A percentile compares a stretch with the other conserved stretches of the same genome.
Conservation (phyloP, 2,797 vertebrate genomes). For the Sebastolobus altivelis region DNA sequence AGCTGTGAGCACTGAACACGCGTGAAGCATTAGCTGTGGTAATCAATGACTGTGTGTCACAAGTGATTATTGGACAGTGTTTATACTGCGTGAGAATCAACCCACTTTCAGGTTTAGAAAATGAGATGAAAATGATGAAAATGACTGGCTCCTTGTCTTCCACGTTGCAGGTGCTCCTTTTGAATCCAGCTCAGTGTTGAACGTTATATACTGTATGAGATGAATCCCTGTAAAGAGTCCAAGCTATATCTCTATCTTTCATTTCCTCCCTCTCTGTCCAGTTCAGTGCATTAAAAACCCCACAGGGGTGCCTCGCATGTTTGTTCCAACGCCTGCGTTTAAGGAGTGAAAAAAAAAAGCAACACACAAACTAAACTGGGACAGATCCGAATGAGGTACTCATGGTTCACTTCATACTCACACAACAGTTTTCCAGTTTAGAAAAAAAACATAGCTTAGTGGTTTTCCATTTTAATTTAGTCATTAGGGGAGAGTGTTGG, state of each 20-base stretch:
- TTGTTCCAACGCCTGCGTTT: slow-evolving; percentile 87
- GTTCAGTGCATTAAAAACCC: slow-evolving; percentile 84
- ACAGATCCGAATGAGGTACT: slow-evolving; percentile 85
- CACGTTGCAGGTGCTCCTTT: slow-evolving; percentile 34
- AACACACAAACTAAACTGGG: slow-evolving; percentile 79
- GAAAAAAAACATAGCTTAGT: slow-evolving; percentile 77
- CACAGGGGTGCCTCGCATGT: slow-evolving; percentile 79
- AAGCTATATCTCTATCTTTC: slow-evolving; percentile 51
- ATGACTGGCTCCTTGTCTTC: slow-evolving; percentile 17
- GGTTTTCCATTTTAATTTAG: slow-evolving; percentile 80
- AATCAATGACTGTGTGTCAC: slow-evolving; percentile 55
- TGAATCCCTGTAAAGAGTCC: slow-evolving; percentile 61
- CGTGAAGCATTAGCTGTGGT: slow-evolving; percentile 30
- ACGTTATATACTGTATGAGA: slow-evolving; percentile 45
- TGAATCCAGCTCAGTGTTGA: slow-evolving; percentile 68
- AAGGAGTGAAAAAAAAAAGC: slow-evolving; percentile 56
- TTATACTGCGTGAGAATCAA: slow-evolving; percentile 13
- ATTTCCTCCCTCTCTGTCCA: slow-evolving; percentile 67
- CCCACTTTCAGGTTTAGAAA: slow-evolving; percentile 32
- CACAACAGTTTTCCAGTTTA: slow-evolving; percentile 74
- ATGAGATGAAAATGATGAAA: slow-evolving; percentile 29
- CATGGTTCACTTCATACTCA: slow-evolving; percentile 83
- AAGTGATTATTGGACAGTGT: slow-evolving; percentile 52
- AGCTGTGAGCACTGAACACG: slow-evolving; percentile 14
- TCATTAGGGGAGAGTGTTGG: slow-evolving; percentile 54